Evolutionary conservation across 2,113 vertebrate species (phyloP).

Genomic region (Ornithorhynchus anatinus): DNA sequence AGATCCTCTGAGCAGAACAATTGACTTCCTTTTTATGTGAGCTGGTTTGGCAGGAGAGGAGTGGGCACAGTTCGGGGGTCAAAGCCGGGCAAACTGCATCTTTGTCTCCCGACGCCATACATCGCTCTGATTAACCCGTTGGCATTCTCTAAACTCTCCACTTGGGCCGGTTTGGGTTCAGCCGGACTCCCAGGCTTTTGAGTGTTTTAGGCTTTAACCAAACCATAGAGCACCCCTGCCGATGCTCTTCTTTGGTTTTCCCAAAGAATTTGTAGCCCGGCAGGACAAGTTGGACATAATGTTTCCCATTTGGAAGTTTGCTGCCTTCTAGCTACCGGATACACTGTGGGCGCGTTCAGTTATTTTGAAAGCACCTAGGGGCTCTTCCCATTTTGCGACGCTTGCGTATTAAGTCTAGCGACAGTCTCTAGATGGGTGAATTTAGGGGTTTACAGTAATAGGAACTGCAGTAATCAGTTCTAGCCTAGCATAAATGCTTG

Average conservation of each 20-base stretch:
- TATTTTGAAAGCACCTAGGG: conserved; percentile 5
- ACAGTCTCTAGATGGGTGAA: not conserved
- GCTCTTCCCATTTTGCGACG: conserved; percentile 21
- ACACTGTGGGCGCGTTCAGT: not conserved
- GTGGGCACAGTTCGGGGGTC: not conserved
- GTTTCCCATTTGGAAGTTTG: not conserved
- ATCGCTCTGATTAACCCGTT: no score
- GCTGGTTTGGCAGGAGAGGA: not conserved
- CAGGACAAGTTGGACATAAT: not conserved
- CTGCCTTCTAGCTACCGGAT: not conserved
- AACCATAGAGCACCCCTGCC: not conserved
- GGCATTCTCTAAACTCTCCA: not conserved
- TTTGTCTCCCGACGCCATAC: no score
- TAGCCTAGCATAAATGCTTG: not conserved
- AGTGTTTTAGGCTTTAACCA: no score
- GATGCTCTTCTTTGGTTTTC: not conserved
- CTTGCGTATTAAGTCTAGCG: not conserved
- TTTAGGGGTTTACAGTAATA: not conserved
- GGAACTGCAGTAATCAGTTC: not conserved
- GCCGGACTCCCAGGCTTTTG: not conserved
- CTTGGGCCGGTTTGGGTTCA: not conserved
- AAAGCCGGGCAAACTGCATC: not conserved
- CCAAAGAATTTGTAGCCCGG: conserved; percentile 6
- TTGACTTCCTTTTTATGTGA: not conserved
- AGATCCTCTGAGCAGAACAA: not conserved